phyloP scores from a whole-genome alignment of 2,113 vertebrate genomes.

The Trachemys scripta region DNA sequence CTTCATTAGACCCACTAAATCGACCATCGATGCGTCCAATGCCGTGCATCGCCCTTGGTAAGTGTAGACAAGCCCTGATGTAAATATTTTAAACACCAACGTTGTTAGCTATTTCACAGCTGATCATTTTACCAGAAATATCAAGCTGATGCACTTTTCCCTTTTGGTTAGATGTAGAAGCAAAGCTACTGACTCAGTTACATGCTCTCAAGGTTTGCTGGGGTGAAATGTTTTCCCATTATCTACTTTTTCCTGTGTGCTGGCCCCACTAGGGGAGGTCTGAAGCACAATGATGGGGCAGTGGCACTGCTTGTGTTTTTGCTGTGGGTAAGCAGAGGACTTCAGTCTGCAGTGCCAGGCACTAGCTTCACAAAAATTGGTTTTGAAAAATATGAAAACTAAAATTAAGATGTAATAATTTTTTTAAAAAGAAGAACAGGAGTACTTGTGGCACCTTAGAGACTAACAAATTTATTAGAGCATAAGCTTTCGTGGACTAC shows the following conservation, averaged over 20 bases:
- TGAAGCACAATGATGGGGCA: neutral
- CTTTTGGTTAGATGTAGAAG: neutral
- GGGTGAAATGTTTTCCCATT: neutral
- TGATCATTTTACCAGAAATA: neutral
- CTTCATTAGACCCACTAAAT: too few species aligned
- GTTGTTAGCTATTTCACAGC: neutral
- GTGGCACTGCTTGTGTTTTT: conserved; percentile 7
- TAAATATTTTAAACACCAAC: neutral
- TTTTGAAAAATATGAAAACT: conserved; percentile 29
- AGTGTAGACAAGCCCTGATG: too few species aligned
- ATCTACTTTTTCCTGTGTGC: neutral
- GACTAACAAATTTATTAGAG: too few species aligned
- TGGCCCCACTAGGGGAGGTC: neutral
- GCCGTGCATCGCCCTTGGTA: too few species aligned
- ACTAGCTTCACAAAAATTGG: neutral
- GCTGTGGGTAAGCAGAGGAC: neutral
- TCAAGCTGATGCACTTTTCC: neutral
- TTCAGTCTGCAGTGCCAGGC: conserved; percentile 12
- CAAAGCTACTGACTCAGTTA: neutral
- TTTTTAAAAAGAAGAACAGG: too few species aligned
- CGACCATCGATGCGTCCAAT: too few species aligned
- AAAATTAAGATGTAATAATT: neutral
- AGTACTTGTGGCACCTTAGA: too few species aligned
- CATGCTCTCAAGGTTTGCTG: neutral
- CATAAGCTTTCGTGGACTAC: too few species aligned